Evolutionary conservation across 2,888 invertebrate species (phyloP), one percentile per base, ranked within the genome.

Genomic region (Melanchra persicariae): DNA sequence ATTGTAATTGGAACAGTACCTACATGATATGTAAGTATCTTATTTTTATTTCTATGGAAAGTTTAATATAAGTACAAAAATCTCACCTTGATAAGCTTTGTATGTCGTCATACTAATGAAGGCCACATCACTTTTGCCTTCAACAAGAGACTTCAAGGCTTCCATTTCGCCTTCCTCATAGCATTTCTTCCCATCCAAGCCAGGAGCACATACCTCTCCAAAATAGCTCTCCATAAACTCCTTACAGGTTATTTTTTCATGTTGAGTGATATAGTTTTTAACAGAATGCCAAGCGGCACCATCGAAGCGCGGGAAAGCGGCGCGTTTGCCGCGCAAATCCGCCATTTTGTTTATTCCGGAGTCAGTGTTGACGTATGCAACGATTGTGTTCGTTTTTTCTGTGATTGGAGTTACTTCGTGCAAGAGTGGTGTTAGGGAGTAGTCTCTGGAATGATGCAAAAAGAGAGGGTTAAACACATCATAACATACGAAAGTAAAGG

Each of bases 241-340:
- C 51, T 91, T 91, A 58, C 97, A 96, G 68, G 95, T 91, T 79
- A 94, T 61, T 87, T 92, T 88, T 62, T 92, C 88, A n/a, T 89
- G 89, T 87, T 93, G 79, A 79, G 91, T 82, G 93, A 95, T 24
- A 91, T 95, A 88, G 91, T 94, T 76, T 91, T 92, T 82, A 37
- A 97, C 96, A 0, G 97, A 96, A 83, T 97, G 96, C 96, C 97
- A 97, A 15, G 97, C 97, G 10, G 97, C 93, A 9, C 98, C 98
- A 80, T 98, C 97, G 87, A 97, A 98, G n/a, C 96, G 97, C 2
- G 99, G 98, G 90, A 99, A 98, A 86, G 98, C 98, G 0, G 98
- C 98, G 54, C 97, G 97, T 80, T 97, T 97, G 15, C 97, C 98
- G 91, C 95, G 94, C 37, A 98, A 91, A 86, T 98, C 98, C 60